These are phyloP conservation scores for Pelecanoides urinatrix DNA, from an alignment of 2,113 vertebrate genomes.

Conservation along the genomic window DNA sequence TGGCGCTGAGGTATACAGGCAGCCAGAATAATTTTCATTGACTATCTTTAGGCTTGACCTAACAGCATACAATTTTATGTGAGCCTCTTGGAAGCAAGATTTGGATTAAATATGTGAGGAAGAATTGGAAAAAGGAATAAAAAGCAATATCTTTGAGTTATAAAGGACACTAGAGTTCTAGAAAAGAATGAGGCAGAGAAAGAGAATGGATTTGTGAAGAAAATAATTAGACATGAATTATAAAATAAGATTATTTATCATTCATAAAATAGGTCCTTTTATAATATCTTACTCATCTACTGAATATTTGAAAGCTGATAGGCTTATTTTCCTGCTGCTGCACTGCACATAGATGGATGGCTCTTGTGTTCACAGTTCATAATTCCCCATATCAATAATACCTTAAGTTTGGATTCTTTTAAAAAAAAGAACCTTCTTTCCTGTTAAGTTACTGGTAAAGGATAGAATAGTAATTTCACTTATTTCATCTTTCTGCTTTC, in stretches of 20 bases:
- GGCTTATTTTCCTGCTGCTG: neutral
- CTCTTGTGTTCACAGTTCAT: neutral
- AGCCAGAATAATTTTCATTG: neutral
- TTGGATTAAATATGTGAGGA: neutral
- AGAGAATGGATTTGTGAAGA: neutral
- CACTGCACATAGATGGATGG: neutral
- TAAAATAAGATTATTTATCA: neutral
- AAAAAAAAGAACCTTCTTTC: neutral
- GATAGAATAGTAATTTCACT: neutral
- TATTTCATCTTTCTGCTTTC: neutral
- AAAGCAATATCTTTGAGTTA: neutral
- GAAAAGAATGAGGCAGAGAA: neutral
- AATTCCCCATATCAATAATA: neutral
- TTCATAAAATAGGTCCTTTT: neutral
- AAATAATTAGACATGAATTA: neutral
- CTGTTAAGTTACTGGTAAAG: neutral
- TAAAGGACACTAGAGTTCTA: neutral
- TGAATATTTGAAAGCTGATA: neutral
- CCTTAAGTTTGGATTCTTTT: rapidly evolving
- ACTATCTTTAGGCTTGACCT: neutral
- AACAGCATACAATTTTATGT: neutral
- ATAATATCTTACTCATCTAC: neutral
- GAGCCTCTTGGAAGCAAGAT: neutral
- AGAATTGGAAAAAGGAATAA: neutral
- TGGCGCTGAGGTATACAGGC: rapidly evolving